These are phyloP conservation scores for Pogonus chalceus DNA, from an alignment of 1,140 invertebrate genomes.

Conservation along the genomic window DNA sequence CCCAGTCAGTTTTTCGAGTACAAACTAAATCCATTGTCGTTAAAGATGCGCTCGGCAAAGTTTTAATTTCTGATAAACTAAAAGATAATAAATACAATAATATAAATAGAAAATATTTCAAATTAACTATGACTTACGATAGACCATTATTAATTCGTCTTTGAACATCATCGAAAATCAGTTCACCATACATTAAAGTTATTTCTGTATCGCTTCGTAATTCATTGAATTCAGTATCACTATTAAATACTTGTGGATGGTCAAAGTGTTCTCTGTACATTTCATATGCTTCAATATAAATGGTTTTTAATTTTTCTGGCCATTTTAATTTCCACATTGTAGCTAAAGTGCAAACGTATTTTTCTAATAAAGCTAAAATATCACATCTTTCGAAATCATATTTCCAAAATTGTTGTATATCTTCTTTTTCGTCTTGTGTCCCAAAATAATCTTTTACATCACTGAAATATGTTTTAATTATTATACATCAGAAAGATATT, in stretches of 20 bases:
- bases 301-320: constrained; percentile 46
- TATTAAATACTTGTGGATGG: constrained; percentile 40
- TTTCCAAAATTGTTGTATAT: constrained; percentile 53
- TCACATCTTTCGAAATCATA: constrained; percentile 41
- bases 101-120: background rate
- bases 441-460: constrained; percentile 47
- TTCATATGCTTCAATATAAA: constrained; percentile 51
- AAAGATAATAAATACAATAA: background rate
- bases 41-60: constrained; percentile 13
- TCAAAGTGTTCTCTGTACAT: constrained; percentile 43
- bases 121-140: constrained; percentile 23
- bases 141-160: constrained; percentile 11
- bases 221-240: constrained; percentile 38
- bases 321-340: constrained; percentile 51
- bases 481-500: constrained; percentile 12
- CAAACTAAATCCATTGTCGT: constrained; percentile 29
- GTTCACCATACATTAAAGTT: constrained; percentile 53
- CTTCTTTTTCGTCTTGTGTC: constrained; percentile 47
- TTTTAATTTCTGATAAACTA: background rate
- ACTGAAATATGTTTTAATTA: background rate
- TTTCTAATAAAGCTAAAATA: constrained; percentile 51
- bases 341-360: constrained; percentile 45
- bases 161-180: constrained; percentile 23
- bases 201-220: constrained; percentile 45
- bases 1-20: constrained; percentile 34